phyloP scores from a whole-genome alignment of 2,113 vertebrate species.

The Actenoides hombroni region DNA sequence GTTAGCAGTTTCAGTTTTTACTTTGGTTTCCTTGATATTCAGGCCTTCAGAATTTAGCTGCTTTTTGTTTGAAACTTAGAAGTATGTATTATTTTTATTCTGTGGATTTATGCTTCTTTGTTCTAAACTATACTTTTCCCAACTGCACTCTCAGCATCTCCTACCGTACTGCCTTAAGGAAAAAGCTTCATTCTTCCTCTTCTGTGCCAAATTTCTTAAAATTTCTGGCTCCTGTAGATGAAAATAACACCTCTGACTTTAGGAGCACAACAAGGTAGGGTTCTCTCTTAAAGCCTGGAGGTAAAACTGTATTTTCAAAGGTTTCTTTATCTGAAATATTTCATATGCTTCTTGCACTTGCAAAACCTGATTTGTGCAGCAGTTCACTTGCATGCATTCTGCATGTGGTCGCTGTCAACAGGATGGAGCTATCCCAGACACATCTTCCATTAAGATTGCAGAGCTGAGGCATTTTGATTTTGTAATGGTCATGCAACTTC shows the following conservation, averaged over 20 bases:
- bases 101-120: constrained; percentile 56
- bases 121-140: constrained; percentile 73
- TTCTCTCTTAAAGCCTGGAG: not conserved
- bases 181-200: constrained; percentile 92
- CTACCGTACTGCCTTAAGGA: constrained; percentile 88
- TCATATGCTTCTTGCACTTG: not conserved
- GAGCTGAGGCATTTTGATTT: not conserved
- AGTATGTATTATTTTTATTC: constrained; percentile 57
- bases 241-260: constrained; percentile 87
- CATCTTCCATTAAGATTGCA: not conserved
- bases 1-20: not conserved
- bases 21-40: constrained; percentile 10
- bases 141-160: constrained; percentile 83
- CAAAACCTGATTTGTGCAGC: not conserved
- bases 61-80: constrained; percentile 40
- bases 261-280: constrained; percentile 83
- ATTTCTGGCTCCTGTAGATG: constrained; percentile 96
- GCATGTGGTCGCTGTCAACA: constrained; percentile 1
- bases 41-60: not conserved
- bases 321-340: constrained; percentile 5
- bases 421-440: not conserved
- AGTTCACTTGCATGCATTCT: not conserved
- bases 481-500: not conserved
- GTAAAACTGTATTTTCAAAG: constrained; percentile 31
- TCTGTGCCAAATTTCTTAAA: constrained; percentile 99